A percentile compares a stretch with the other conserved stretches of the same genome.
Conservation (phyloP, 37 sponge, comb jelly and placozoan genomes). For the Corticium candelabrum region DNA sequence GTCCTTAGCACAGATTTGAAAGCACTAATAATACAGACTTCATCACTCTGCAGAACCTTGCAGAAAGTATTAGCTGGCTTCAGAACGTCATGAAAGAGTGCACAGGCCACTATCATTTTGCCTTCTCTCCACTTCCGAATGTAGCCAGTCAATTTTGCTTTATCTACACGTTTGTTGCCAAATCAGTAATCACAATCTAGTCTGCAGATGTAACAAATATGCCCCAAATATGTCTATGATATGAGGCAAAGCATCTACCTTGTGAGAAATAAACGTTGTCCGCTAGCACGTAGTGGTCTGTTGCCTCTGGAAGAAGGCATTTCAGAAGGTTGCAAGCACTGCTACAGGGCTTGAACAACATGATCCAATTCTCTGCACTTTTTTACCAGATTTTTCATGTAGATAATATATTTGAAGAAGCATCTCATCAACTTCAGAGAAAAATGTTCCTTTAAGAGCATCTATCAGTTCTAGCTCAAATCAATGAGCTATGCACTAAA, state of each 20-base stretch:
- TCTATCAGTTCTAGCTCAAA: background rate
- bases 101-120: too few relatives aligned
- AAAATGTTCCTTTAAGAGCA: background rate
- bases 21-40: too few relatives aligned
- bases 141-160: conserved; percentile 37
- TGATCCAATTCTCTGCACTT: background rate
- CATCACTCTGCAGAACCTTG: too few relatives aligned
- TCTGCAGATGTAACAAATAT: conserved; percentile 25
- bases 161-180: conserved; percentile 24
- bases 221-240: conserved; percentile 31
- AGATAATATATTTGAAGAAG: background rate
- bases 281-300: conserved; percentile 31
- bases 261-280: conserved; percentile 46
- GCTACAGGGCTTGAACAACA: conserved; percentile 1
- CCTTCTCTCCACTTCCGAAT: too few relatives aligned
- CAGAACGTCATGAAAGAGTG: too few relatives aligned
- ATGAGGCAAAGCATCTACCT: conserved; percentile 31
- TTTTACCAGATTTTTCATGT: background rate
- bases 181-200: conserved; percentile 9
- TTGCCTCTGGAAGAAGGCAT: conserved; percentile 22
- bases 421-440: background rate
- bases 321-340: conserved; percentile 27
- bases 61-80: too few relatives aligned
- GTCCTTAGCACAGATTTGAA: too few relatives aligned
- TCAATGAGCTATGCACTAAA: background rate